Conservation (phyloP, 2,888 invertebrate genomes). For the Crossocerus cetratus region DNA sequence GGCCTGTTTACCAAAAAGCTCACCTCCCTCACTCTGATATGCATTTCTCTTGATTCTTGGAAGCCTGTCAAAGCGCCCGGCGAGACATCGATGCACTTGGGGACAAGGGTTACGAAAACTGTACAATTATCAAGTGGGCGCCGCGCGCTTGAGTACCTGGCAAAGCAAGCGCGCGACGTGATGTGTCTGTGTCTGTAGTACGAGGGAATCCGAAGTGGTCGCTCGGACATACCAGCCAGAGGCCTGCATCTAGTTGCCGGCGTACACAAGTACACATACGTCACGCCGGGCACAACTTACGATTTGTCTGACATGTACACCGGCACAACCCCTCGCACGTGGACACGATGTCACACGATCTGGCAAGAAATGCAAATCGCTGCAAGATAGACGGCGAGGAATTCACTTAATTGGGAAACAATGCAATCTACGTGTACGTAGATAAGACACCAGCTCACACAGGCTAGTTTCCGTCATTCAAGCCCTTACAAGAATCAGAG, state of each 20-base stretch:
- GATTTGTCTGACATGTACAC: constrained; percentile 51
- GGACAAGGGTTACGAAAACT: not conserved
- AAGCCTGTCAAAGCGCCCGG: not conserved
- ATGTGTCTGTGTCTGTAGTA: constrained; percentile 34
- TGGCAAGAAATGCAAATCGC: constrained; percentile 40
- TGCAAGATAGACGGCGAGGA: constrained; percentile 15
- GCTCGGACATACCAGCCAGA: constrained; percentile 45
- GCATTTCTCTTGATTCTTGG: not conserved
- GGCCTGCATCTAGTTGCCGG: constrained; percentile 45
- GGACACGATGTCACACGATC: constrained; percentile 31
- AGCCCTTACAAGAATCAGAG: not conserved
- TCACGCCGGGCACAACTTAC: constrained; percentile 46
- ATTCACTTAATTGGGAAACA: constrained; percentile 25
- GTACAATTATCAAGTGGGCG: too few relatives aligned
- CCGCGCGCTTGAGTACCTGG: too few relatives aligned
- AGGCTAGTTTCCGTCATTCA: not conserved
- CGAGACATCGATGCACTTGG: not conserved
- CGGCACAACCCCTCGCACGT: constrained; percentile 29
- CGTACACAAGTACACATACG: constrained; percentile 42
- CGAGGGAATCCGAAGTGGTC: constrained; percentile 33
- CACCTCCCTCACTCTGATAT: too few relatives aligned
- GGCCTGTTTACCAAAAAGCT: not conserved
- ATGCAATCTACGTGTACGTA: constrained; percentile 12
- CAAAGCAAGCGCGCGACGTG: not conserved
- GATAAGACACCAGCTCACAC: not conserved